Conservation (phyloP, 2,888 invertebrate species). For the Oxyscelio sp. region DNA sequence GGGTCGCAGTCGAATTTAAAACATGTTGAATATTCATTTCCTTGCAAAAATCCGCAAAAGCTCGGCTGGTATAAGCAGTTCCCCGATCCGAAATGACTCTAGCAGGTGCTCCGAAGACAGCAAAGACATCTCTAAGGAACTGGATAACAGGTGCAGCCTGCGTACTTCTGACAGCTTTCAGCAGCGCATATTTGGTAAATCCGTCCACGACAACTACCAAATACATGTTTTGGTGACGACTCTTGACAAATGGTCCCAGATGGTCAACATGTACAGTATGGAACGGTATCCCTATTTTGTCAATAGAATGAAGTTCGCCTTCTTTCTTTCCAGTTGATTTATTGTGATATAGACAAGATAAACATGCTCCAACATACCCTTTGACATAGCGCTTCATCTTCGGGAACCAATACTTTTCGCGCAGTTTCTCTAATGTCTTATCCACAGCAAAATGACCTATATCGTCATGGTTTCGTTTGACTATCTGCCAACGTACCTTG, state of each 20-base stretch:
- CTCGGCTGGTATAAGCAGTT: constrained; percentile 82
- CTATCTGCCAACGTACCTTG: constrained; percentile 78
- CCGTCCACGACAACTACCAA: constrained; percentile 85
- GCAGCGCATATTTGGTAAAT: constrained; percentile 84
- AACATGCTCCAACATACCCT: constrained; percentile 86
- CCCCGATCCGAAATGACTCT: constrained; percentile 86
- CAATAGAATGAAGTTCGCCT: constrained; percentile 86
- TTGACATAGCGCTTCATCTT: constrained; percentile 84
- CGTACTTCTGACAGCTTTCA: constrained; percentile 81
- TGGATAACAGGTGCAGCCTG: constrained; percentile 80
- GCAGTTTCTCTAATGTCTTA: constrained; percentile 81
- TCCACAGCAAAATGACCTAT: constrained; percentile 85
- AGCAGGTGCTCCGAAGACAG: constrained; percentile 52
- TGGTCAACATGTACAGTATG: constrained; percentile 87
- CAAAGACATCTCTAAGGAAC: constrained; percentile 35
- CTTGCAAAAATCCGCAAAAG: constrained; percentile 82
- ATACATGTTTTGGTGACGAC: constrained; percentile 81
- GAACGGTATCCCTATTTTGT: constrained; percentile 85
- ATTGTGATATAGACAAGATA: constrained; percentile 85
- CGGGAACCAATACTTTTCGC: constrained; percentile 86
- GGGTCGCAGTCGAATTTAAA: constrained; percentile 81
- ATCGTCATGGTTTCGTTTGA: constrained; percentile 85
- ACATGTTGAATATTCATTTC: constrained; percentile 80
- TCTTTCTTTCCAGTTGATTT: constrained; percentile 13
- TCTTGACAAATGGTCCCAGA: constrained; percentile 86